A percentile compares a stretch with the other conserved stretches of the same genome.
These are phyloP conservation scores for Eulimnadia texana DNA, from an alignment of 1,140 invertebrate genomes.

Conservation along the genomic window DNA sequence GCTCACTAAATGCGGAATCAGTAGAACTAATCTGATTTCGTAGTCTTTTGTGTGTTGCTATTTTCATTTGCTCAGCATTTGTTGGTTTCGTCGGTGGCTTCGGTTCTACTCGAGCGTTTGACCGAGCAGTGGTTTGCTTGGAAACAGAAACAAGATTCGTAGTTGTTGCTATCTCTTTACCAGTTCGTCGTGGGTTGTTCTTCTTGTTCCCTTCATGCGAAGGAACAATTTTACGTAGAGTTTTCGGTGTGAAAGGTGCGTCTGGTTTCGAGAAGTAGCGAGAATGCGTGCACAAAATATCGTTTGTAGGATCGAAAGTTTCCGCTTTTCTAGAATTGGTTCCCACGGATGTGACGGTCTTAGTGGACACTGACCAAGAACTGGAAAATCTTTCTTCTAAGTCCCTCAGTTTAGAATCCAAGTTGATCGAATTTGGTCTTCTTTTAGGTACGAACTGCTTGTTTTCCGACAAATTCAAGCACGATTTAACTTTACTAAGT, in stretches of 20 bases:
- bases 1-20: constrained; percentile 3
- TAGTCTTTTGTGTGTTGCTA: too few relatives aligned
- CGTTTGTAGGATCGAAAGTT: background rate
- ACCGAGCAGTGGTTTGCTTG: background rate
- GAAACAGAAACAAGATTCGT: background rate
- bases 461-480: too few relatives aligned
- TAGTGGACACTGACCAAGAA: background rate
- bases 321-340: background rate
- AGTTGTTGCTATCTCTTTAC: background rate
- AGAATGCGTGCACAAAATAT: background rate
- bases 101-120: background rate
- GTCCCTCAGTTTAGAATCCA: background rate
- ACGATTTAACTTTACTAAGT: too few relatives aligned
- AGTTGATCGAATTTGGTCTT: background rate
- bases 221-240: background rate
- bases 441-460: too few relatives aligned
- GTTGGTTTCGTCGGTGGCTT: background rate
- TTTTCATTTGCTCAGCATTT: too few relatives aligned
- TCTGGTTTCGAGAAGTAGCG: background rate
- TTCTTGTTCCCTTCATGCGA: background rate
- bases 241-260: background rate
- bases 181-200: background rate
- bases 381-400: background rate
- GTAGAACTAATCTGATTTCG: too few relatives aligned
- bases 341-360: background rate